Conservation (phyloP, 1,140 invertebrate genomes). For the Hetaerina americana region DNA sequence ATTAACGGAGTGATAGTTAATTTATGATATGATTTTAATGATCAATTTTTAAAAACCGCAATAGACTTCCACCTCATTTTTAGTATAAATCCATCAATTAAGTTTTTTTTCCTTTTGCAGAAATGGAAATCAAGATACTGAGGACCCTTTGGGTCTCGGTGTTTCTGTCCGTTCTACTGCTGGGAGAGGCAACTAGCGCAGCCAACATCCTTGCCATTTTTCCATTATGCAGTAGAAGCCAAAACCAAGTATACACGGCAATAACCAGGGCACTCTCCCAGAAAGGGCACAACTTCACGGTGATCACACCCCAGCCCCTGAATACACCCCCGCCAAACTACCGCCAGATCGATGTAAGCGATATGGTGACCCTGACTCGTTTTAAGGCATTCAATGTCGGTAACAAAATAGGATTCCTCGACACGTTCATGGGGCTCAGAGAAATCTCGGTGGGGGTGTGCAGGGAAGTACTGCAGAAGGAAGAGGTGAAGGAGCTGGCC, state of each 20-base stretch:
- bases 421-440: background rate
- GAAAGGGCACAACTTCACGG: conserved; percentile 44
- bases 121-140: no score
- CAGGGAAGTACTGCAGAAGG: background rate
- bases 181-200: conserved; percentile 9
- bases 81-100: no score
- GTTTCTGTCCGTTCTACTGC: no score
- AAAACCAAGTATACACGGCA: conserved; percentile 35
- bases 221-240: conserved; percentile 36
- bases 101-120: no score
- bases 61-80: no score
- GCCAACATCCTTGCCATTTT: conserved; percentile 36
- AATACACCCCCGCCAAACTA: conserved; percentile 16
- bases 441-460: background rate
- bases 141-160: no score
- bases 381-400: background rate
- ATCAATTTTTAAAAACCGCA: no score
- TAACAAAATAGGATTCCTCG: background rate
- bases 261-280: conserved; percentile 33
- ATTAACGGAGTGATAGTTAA: no score
- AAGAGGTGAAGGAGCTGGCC: background rate
- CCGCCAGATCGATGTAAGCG: conserved; percentile 9
- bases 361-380: background rate
- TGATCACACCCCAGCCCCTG: conserved; percentile 31
- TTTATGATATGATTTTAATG: no score